Base-by-base conservation (phyloP, 2,113 vertebrate genomes). In the Amia ocellicauda region DNA sequence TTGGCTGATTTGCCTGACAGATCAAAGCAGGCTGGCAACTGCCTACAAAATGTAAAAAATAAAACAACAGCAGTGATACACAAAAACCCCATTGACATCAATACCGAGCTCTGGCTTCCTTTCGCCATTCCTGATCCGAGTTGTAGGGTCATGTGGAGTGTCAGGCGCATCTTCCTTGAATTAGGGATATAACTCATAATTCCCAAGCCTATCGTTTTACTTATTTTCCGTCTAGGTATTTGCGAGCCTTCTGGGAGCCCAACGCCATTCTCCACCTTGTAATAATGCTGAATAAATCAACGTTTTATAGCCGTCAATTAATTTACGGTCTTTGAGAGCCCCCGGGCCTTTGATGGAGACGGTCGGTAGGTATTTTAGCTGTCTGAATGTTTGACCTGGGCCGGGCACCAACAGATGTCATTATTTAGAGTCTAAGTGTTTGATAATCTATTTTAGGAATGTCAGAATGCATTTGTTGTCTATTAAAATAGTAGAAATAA, bases 401-500 rank as follows among this genome's bases (percentile, higher is more conserved):
- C 41, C 43, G 66, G 64, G 58, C 69, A 67, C 64, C 63, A 70
- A 67, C 69, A 78, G 62, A 69, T 55, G 56, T 27, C 64, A 36
- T 45, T 42, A 51, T 61, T 62, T 61, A 20, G 51, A 63, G 28
- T 31, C 11, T 59, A 41, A 23, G 5, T 55, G 53, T 56, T 42
- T 49, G 40, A 42, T 1, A 64, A 36, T 29, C 63, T 50, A 0
- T 62, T 73, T 58, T 67, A 63, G 67, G 67, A 65, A 67, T 40
- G 54, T 45, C 36, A 60, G 49, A 56, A 58, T 67, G 64, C 54
- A 58, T 73, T 67, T 72, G 54, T 61, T 52, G 20, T 70, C 69
- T 64, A 66, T 73, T 74, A 63, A 47, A 65, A 43, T 66, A 61
- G 49, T 42, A 71, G 67, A 69, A 73, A 14, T 27, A 69, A 66